phyloP scores from a whole-genome alignment of 30 jellyfish, hydroid and myxozoan species.

The Hydra vulgaris region DNA sequence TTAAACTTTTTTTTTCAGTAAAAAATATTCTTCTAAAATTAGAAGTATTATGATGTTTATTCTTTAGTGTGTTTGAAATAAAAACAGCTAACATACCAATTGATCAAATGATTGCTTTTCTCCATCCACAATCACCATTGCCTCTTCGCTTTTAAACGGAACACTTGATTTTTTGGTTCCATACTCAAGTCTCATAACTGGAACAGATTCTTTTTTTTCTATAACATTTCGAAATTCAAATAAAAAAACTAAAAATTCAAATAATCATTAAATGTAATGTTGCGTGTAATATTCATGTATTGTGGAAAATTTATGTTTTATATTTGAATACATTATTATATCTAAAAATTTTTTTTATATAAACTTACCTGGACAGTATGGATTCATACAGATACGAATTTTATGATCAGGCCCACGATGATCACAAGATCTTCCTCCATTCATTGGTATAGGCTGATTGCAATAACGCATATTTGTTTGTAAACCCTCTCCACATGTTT shows the following conservation, averaged over 20 bases:
- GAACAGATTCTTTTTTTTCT: not conserved
- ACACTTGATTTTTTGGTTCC: constrained; percentile 31
- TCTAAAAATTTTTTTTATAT: too few species aligned
- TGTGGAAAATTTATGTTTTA: too few species aligned
- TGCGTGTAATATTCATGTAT: too few species aligned
- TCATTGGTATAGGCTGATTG: constrained; percentile 14
- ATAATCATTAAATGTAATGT: not conserved
- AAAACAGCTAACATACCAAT: not conserved
- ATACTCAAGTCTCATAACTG: constrained; percentile 17
- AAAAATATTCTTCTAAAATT: too few species aligned
- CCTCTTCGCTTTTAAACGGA: constrained; percentile 9
- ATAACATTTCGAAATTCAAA: not conserved
- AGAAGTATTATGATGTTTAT: too few species aligned
- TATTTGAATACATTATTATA: too few species aligned
- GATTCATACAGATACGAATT: not conserved
- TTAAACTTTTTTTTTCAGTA: too few species aligned
- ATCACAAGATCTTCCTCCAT: constrained; percentile 11
- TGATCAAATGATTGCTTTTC: constrained; percentile 18
- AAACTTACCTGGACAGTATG: constrained; percentile 14
- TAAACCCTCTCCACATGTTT: constrained; percentile 26
- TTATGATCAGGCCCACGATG: constrained; percentile 15
- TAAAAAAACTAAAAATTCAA: not conserved
- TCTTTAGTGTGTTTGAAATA: too few species aligned
- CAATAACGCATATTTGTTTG: constrained; percentile 11
- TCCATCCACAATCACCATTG: constrained; percentile 29